Percentiles rank a stretch among this genome's conserved stretches.
Evolutionary conservation across 2,113 vertebrate species (phyloP).

Genomic region (Etheostoma spectabile): DNA sequence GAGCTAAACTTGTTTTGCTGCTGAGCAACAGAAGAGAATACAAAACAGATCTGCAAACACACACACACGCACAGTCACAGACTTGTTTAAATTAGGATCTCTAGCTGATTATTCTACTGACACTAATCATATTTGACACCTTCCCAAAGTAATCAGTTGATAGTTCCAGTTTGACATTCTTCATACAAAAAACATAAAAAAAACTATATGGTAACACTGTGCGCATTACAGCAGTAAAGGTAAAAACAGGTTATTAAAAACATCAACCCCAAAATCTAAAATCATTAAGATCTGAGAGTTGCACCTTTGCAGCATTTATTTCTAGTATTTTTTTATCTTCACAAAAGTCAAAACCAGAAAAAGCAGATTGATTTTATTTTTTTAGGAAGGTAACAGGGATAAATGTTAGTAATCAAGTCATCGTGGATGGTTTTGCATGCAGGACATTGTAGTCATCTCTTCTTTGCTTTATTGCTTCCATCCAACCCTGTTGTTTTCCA

Average conservation of each 20-base stretch:
- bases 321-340: not conserved
- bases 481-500: not conserved
- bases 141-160: not conserved
- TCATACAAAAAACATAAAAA: not conserved
- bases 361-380: not conserved
- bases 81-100: constrained; percentile 16
- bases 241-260: constrained; percentile 10
- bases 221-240: not conserved
- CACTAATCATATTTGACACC: not conserved
- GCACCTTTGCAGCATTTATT: too few species aligned
- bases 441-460: not conserved
- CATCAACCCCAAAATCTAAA: not conserved
- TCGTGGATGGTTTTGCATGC: not conserved
- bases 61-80: not conserved
- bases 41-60: constrained; percentile 3
- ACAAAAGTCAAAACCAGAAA: not conserved
- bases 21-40: constrained; percentile 7
- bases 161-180: constrained; percentile 3
- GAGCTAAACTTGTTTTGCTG: not conserved
- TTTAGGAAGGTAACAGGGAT: not conserved
- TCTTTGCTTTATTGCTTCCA: not conserved
- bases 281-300: not conserved
- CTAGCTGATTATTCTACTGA: not conserved
- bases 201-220: not conserved
- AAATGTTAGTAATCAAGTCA: not conserved